Evolutionary conservation across 1,140 invertebrate genomes (phyloP).

Genomic region (Ganaspis sp.): DNA sequence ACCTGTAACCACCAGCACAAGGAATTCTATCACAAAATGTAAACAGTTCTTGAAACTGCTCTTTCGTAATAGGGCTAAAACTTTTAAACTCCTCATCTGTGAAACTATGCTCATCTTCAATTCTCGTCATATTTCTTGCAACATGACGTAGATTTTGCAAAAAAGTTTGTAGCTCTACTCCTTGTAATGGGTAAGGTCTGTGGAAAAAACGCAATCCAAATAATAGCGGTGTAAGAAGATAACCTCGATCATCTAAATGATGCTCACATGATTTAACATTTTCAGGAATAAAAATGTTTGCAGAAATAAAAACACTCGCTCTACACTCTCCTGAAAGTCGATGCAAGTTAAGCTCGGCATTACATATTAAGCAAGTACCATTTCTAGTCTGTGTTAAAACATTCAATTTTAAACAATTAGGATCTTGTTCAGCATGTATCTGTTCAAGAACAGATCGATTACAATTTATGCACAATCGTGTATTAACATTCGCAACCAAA

Average conservation of each 20-base stretch:
- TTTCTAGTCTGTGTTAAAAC: not conserved
- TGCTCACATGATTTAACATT: slow-evolving; percentile 6
- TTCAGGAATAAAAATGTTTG: slow-evolving; percentile 36
- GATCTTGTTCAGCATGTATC: no score
- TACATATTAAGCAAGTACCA: not conserved
- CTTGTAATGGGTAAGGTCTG: not conserved
- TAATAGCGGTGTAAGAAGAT: slow-evolving; percentile 15
- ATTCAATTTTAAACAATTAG: not conserved
- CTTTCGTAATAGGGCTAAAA: slow-evolving; percentile 10
- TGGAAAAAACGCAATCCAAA: slow-evolving; percentile 24
- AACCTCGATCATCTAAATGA: slow-evolving; percentile 35
- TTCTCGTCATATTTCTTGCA: not conserved
- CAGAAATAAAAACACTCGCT: slow-evolving; percentile 8
- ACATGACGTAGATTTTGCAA: not conserved
- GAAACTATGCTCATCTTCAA: slow-evolving; percentile 13
- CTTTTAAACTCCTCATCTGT: slow-evolving; percentile 20
- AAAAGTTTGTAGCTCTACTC: not conserved
- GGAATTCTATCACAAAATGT: slow-evolving; percentile 37
- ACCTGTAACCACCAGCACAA: slow-evolving; percentile 13
- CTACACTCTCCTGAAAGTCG: not conserved
- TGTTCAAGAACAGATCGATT: no score
- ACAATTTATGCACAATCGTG: no score
- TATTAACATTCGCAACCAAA: no score
- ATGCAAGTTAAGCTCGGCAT: not conserved
- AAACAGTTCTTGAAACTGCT: slow-evolving; percentile 33